A percentile compares a stretch with the other conserved stretches of the same genome.
phyloP scores from a whole-genome alignment of 2,113 vertebrate species.

The Cichladusa arquata region DNA sequence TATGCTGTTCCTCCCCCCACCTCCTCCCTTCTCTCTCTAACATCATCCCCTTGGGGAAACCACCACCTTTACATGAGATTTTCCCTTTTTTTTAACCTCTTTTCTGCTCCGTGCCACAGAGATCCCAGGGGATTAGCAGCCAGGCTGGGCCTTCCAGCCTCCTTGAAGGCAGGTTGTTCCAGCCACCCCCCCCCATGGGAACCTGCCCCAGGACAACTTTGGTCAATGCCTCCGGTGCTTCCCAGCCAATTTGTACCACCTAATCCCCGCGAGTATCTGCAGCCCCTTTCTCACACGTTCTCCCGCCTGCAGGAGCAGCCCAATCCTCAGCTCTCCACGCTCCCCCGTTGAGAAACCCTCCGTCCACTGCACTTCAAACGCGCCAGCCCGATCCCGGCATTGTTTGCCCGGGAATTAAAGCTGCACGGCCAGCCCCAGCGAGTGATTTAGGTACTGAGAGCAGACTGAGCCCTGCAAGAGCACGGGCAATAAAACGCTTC shows the following conservation, averaged over 20 bases:
- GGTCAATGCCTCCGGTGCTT: conserved; percentile 68
- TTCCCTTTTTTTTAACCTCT: conserved; percentile 39
- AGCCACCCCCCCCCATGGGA: conserved; percentile 64
- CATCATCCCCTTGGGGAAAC: conserved; percentile 47
- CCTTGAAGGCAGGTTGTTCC: conserved; percentile 48
- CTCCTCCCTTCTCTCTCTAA: conserved; percentile 19
- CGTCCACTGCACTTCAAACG: conserved; percentile 49
- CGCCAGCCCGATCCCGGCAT: background rate
- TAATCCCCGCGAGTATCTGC: conserved; percentile 66
- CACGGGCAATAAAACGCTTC: conserved; percentile 60
- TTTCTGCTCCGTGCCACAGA: conserved; percentile 49
- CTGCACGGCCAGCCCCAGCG: conserved; percentile 25
- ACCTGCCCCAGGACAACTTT: conserved; percentile 54
- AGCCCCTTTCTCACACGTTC: conserved; percentile 53
- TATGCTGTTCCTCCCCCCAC: background rate
- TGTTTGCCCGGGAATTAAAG: conserved; percentile 58
- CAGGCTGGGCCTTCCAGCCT: conserved; percentile 44
- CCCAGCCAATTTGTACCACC: conserved; percentile 71
- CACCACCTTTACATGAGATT: conserved; percentile 59
- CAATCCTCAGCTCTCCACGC: conserved; percentile 24
- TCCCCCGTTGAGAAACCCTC: conserved; percentile 15
- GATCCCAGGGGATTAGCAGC: conserved; percentile 71
- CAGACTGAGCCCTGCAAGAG: conserved; percentile 26
- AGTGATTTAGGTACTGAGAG: conserved; percentile 66
- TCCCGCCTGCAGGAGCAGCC: conserved; percentile 24